Evolutionary conservation across 2,888 invertebrate species (phyloP).

Genomic region (Bellardia pandia): DNA sequence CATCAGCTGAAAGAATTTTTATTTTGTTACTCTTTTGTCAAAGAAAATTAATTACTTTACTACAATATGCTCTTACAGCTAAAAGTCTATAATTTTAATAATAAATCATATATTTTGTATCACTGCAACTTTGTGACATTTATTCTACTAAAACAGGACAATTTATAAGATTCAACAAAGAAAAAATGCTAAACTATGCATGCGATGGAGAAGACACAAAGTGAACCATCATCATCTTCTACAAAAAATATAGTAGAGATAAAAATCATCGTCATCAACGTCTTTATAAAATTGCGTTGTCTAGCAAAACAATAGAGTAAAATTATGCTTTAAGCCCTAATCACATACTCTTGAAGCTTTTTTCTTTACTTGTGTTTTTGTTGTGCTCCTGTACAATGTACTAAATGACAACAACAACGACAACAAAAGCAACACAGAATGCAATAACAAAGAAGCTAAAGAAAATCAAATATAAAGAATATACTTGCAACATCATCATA

Average conservation of each 20-base stretch:
- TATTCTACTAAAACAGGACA: constrained; percentile 28
- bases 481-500: constrained; percentile 46
- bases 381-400: constrained; percentile 31
- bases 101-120: neutral
- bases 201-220: neutral
- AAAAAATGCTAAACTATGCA: neutral
- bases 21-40: no score
- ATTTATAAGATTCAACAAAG: neutral
- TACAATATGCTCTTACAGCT: no score
- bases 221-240: constrained; percentile 16
- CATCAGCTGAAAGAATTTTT: no score
- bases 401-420: constrained; percentile 27
- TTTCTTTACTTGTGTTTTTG: neutral
- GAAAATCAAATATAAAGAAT: constrained; percentile 40
- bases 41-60: neutral
- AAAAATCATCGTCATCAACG: constrained; percentile 44
- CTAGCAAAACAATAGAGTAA: constrained; percentile 59
- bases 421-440: constrained; percentile 31
- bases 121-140: constrained; percentile 26
- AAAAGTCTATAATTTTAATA: neutral
- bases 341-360: constrained; percentile 59
- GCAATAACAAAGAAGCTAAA: constrained; percentile 41
- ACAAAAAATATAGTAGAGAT: constrained; percentile 28
- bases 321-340: constrained; percentile 70
- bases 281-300: constrained; percentile 53